Conservation (phyloP, 2,797 vertebrate genomes). For the Notamacropus eugenii region DNA sequence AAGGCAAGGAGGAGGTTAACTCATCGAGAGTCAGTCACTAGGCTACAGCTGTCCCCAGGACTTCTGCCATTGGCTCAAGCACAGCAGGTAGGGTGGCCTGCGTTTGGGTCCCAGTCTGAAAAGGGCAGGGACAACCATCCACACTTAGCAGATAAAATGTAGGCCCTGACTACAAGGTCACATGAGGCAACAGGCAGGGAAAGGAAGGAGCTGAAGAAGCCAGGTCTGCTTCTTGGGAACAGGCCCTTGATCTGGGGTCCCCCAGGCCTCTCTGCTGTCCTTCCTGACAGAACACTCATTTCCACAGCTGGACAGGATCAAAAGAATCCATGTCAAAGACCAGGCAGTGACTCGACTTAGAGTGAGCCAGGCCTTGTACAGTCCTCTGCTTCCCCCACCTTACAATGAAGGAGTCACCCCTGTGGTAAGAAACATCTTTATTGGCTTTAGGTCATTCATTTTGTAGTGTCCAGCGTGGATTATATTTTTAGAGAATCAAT, state of each 20-base stretch:
- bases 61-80: neutral
- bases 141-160: neutral
- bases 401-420: neutral
- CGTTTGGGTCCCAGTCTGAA: neutral
- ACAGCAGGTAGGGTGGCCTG: neutral
- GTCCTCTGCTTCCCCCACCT: neutral
- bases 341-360: too few species aligned
- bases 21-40: neutral
- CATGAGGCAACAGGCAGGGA: too few species aligned
- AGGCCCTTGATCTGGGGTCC: neutral
- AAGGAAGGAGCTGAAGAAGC: neutral
- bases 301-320: neutral
- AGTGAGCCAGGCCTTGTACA: neutral
- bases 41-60: neutral
- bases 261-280: neutral
- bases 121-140: neutral
- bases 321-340: neutral
- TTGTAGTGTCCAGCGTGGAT: slow-evolving; percentile 49
- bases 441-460: slow-evolving; percentile 52
- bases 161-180: neutral
- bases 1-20: neutral
- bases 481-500: neutral
- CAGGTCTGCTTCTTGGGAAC: neutral
- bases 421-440: slow-evolving; percentile 69
- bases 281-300: too few species aligned